Percentiles rank a stretch among this genome's conserved stretches.
These are phyloP conservation scores for Rhorus exstirpatorius DNA, from an alignment of 2,888 invertebrate genomes.

Conservation along the genomic window DNA sequence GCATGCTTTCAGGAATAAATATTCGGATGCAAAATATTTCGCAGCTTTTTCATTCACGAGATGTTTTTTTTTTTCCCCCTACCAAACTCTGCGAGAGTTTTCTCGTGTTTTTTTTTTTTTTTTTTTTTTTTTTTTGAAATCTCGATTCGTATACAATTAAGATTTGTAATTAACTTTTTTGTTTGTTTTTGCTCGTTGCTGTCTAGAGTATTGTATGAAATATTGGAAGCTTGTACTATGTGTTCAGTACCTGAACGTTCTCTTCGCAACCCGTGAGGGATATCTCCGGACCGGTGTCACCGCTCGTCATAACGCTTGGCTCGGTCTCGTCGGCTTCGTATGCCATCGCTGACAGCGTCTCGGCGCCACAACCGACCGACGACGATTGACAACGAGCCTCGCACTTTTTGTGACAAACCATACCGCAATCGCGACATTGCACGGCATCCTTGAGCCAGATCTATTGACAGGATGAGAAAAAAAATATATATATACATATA, in stretches of 20 bases:
- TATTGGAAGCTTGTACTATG: constrained; percentile 80
- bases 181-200: constrained; percentile 11
- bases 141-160: constrained; percentile 65
- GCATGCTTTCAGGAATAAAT: constrained; percentile 67
- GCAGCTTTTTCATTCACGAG: constrained; percentile 30
- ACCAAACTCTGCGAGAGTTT: constrained; percentile 17
- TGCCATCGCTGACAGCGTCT: constrained; percentile 80
- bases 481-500: no score
- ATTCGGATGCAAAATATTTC: constrained; percentile 42
- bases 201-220: constrained; percentile 60
- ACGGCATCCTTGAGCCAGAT: constrained; percentile 99
- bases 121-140: constrained; percentile 26
- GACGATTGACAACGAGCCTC: constrained; percentile 93
- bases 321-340: constrained; percentile 84
- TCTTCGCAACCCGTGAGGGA: constrained; percentile 85
- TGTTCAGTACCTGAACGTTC: constrained; percentile 85
- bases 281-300: constrained; percentile 84
- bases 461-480: constrained; percentile 85
- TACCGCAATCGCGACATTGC: constrained; percentile 95
- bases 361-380: constrained; percentile 89
- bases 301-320: constrained; percentile 75
- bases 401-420: constrained; percentile 99
- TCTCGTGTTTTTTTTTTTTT: constrained; percentile 21
- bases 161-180: constrained; percentile 53
- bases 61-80: constrained; percentile 6